Evolutionary conservation across 2,797 vertebrate genomes (phyloP).

Genomic region (Amniataba percoides): DNA sequence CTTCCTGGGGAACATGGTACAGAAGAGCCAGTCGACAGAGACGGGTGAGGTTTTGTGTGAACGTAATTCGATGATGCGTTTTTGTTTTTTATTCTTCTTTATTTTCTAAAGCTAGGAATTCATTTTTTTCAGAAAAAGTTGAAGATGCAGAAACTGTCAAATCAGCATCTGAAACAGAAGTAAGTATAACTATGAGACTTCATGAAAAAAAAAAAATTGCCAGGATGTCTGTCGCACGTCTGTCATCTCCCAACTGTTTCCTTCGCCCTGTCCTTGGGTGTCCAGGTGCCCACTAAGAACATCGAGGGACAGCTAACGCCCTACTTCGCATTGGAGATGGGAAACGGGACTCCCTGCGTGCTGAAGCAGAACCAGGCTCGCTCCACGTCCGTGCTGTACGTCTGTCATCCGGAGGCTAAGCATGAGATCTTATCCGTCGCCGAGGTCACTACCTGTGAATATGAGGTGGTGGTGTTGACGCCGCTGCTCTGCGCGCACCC

Average conservation of each 20-base stretch:
- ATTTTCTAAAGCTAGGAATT: background rate
- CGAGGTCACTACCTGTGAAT: slow-evolving; percentile 97
- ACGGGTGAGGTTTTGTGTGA: slow-evolving; percentile 83
- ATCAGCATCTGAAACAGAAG: slow-evolving; percentile 72
- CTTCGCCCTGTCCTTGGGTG: background rate
- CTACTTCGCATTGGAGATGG: slow-evolving; percentile 93
- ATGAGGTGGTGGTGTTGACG: slow-evolving; percentile 97
- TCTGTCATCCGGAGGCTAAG: slow-evolving; percentile 98
- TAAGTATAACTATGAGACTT: slow-evolving; percentile 44
- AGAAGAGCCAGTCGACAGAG: slow-evolving; percentile 79
- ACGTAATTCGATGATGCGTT: background rate
- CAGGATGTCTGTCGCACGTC: background rate
- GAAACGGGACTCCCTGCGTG: slow-evolving; percentile 94
- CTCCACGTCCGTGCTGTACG: slow-evolving; percentile 91
- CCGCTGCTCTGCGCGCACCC: slow-evolving; percentile 96
- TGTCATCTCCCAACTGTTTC: background rate
- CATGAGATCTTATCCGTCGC: slow-evolving; percentile 98
- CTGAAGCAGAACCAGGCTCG: slow-evolving; percentile 92
- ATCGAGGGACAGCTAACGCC: slow-evolving; percentile 98
- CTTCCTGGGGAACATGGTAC: slow-evolving; percentile 90
- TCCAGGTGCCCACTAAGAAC: slow-evolving; percentile 94
- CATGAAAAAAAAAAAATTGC: background rate
- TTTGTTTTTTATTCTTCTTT: background rate
- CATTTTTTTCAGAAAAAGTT: slow-evolving; percentile 64
- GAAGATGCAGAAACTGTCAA: slow-evolving; percentile 64